Conservation (phyloP, 2,888 invertebrate genomes). For the Alsophila aescularia region DNA sequence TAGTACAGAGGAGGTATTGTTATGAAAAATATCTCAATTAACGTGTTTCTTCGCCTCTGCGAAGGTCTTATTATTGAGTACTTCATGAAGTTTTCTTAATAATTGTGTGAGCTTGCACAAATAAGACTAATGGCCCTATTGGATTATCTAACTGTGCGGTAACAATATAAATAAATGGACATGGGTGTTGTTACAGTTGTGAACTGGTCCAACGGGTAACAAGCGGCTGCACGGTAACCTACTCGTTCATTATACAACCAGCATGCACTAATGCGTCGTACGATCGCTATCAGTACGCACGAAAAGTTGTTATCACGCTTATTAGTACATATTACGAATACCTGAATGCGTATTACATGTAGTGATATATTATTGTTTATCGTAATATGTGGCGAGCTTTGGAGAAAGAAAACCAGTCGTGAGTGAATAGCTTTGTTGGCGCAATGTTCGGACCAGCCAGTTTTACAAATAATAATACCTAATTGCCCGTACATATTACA, state of each 20-base stretch:
- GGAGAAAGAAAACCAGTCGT: slow-evolving; percentile 7
- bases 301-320: slow-evolving; percentile 37
- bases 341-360: slow-evolving; percentile 6
- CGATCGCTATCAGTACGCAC: slow-evolving; percentile 46
- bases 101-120: background rate
- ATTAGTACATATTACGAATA: slow-evolving; percentile 23
- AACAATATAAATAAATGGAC: slow-evolving; percentile 16
- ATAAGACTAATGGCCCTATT: slow-evolving; percentile 10
- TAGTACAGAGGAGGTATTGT: slow-evolving; percentile 5
- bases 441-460: background rate
- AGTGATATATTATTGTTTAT: slow-evolving; percentile 4
- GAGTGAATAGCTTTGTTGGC: background rate
- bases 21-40: background rate
- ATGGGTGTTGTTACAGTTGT: slow-evolving; percentile 9
- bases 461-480: background rate
- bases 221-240: slow-evolving; percentile 4
- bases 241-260: slow-evolving; percentile 44
- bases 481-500: background rate
- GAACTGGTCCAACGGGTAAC: slow-evolving; percentile 35
- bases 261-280: slow-evolving; percentile 45
- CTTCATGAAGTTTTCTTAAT: slow-evolving; percentile 4
- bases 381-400: background rate
- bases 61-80: slow-evolving; percentile 1
- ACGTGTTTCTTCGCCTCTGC: background rate
- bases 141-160: slow-evolving; percentile 4